These are phyloP conservation scores for Eublepharis macularius DNA, from an alignment of 2,113 vertebrate species.

Conservation along the genomic window DNA sequence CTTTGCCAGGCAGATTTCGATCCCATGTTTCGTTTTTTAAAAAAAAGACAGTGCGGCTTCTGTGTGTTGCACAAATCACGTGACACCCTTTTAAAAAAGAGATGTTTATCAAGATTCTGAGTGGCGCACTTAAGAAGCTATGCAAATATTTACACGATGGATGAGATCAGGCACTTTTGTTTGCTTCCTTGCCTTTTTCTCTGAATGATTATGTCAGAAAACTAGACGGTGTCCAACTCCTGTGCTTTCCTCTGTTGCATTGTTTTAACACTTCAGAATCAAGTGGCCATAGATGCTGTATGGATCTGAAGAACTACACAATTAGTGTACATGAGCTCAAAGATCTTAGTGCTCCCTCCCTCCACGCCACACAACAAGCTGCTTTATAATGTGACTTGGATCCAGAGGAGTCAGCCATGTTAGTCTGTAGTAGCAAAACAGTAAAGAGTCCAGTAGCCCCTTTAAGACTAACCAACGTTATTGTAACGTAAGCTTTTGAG, in stretches of 20 bases:
- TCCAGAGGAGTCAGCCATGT: too few species aligned
- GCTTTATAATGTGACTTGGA: too few species aligned
- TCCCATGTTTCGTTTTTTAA: background rate
- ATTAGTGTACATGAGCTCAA: too few species aligned
- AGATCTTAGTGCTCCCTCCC: too few species aligned
- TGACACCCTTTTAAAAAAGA: background rate
- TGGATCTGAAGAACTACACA: too few species aligned
- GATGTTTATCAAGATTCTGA: background rate
- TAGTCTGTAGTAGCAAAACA: too few species aligned
- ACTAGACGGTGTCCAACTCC: background rate
- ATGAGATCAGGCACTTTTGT: background rate
- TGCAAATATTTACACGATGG: background rate
- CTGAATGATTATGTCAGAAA: background rate
- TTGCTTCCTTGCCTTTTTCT: background rate
- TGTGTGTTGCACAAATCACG: background rate
- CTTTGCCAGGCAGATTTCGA: background rate
- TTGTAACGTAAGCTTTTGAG: too few species aligned
- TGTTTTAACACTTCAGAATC: background rate
- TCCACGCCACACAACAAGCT: too few species aligned
- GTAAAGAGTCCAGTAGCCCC: too few species aligned
- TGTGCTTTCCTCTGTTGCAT: background rate
- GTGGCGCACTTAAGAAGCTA: background rate
- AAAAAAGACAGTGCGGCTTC: background rate
- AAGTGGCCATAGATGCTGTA: background rate
- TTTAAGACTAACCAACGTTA: too few species aligned